Conservation (phyloP, 2,888 invertebrate genomes). For the Xanthia icteritia region DNA sequence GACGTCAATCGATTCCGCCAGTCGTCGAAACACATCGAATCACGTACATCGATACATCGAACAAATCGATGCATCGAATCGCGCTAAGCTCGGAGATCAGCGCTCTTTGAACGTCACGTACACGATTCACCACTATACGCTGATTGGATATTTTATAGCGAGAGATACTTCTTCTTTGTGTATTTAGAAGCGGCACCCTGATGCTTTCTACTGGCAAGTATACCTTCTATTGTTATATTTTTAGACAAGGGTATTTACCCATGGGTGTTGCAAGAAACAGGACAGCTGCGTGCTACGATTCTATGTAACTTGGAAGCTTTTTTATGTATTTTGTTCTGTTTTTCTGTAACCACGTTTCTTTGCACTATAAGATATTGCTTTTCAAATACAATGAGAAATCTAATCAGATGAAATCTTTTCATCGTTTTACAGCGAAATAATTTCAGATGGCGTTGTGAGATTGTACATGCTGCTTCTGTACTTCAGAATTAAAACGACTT, state of each 20-base stretch:
- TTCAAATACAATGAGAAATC: slow-evolving; percentile 14
- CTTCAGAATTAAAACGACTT: slow-evolving; percentile 35
- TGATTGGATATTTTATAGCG: slow-evolving; percentile 72
- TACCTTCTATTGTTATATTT: slow-evolving; percentile 16
- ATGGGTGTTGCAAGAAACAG: slow-evolving; percentile 28
- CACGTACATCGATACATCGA: slow-evolving; percentile 60
- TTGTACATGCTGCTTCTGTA: slow-evolving; percentile 12
- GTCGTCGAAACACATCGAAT: slow-evolving; percentile 58
- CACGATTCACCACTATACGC: slow-evolving; percentile 62
- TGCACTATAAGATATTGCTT: slow-evolving; percentile 27
- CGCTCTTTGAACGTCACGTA: slow-evolving; percentile 68
- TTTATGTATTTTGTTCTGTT: slow-evolving; percentile 6
- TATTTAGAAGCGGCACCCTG: slow-evolving; percentile 27
- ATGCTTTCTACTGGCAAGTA: slow-evolving; percentile 9
- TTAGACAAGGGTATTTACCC: slow-evolving; percentile 43
- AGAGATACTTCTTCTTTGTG: slow-evolving; percentile 51
- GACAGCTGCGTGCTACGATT: slow-evolving; percentile 23
- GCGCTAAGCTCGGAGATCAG: slow-evolving; percentile 69
- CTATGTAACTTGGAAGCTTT: slow-evolving; percentile 5
- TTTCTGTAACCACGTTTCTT: neutral
- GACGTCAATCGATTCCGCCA: slow-evolving; percentile 53
- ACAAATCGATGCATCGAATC: slow-evolving; percentile 65
- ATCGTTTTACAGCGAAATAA: neutral
- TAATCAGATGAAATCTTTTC: slow-evolving; percentile 25
- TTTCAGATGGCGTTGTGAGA: slow-evolving; percentile 14